Base-by-base conservation (phyloP, 1,140 invertebrate species). In the Thrips palmi region DNA sequence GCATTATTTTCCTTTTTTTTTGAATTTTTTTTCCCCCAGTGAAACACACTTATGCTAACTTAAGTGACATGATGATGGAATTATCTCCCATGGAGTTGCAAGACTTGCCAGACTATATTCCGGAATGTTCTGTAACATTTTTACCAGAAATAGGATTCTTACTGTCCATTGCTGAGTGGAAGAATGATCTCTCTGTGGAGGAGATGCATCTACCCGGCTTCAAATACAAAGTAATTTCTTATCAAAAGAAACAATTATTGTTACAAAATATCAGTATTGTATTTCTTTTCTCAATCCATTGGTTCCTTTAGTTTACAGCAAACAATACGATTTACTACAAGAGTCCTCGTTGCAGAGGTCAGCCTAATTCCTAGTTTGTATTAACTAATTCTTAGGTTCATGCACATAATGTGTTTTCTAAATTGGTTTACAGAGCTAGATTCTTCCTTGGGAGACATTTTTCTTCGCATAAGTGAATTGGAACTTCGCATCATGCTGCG, bases 121-220 rank as follows among this genome's bases (percentile, higher is more conserved):
- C 68, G 10, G 63, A 71, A 46, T 84, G 78, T 49, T 67, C 67
- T 31, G 70, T 86, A 50, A 56, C 78, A 35, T 87, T 83, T 56
- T 63, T 86, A 45, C 82, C 82, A 4, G 72, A 86, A 59, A 64
- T 87, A 41, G 80, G 82, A 0, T 84, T 80, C 58, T 56, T 86
- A 24, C 54, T 87, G 2, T 71, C 69, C 1, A 65, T 87, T 3
- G 71, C 68, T 22, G 57, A 65, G 33, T 74, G 71, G 66, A 61
- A 60, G 24, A 53, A 61, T 1, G 55, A 64, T 40, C 62, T 63
- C 39, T 57, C 50, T 21, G 54, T 49, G 30, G 58, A 68, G 17
- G 58, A 74, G 21, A 53, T 54, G 42, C 47, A 68, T 33, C 56
- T 80, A 34, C 67, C 68, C 11, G 64, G 68, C 42, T 62, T 82